phyloP scores from a whole-genome alignment of 2,797 vertebrate species.

The Aulostomus chinensis region DNA sequence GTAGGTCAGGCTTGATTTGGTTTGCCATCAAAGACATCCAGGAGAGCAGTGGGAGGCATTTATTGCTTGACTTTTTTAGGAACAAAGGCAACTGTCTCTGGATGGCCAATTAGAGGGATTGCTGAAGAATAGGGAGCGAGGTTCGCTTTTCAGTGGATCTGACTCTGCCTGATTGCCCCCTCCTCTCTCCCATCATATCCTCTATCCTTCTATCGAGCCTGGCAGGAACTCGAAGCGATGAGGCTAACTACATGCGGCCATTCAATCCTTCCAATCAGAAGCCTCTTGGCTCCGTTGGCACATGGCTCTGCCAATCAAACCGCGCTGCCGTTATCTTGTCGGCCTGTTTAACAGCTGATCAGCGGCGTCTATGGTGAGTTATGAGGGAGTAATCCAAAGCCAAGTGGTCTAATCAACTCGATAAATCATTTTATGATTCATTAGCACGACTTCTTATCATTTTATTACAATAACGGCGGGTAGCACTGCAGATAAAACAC shows the following conservation, averaged over 20 bases:
- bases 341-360: slow-evolving; percentile 56
- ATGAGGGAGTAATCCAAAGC: slow-evolving; percentile 51
- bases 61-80: slow-evolving; percentile 61
- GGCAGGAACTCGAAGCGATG: slow-evolving; percentile 47
- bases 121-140: slow-evolving; percentile 53
- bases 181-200: slow-evolving; percentile 18
- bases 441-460: not conserved
- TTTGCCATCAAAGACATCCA: slow-evolving; percentile 62
- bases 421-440: not conserved
- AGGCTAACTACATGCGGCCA: slow-evolving; percentile 63
- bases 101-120: slow-evolving; percentile 71
- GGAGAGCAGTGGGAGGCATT: slow-evolving; percentile 59
- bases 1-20: slow-evolving; percentile 49
- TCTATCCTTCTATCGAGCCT: slow-evolving; percentile 44
- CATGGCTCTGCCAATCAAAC: slow-evolving; percentile 55
- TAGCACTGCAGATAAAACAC: too few species aligned
- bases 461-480: too few species aligned
- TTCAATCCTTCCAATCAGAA: slow-evolving; percentile 66
- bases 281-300: slow-evolving; percentile 55
- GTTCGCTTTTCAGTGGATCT: slow-evolving; percentile 47
- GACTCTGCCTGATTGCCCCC: slow-evolving; percentile 40
- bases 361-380: slow-evolving; percentile 54
- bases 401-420: slow-evolving; percentile 30
- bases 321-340: slow-evolving; percentile 58
- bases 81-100: slow-evolving; percentile 72